Base-by-base conservation (phyloP, 2,113 vertebrate species). In the Tychaedon coryphoeus region DNA sequence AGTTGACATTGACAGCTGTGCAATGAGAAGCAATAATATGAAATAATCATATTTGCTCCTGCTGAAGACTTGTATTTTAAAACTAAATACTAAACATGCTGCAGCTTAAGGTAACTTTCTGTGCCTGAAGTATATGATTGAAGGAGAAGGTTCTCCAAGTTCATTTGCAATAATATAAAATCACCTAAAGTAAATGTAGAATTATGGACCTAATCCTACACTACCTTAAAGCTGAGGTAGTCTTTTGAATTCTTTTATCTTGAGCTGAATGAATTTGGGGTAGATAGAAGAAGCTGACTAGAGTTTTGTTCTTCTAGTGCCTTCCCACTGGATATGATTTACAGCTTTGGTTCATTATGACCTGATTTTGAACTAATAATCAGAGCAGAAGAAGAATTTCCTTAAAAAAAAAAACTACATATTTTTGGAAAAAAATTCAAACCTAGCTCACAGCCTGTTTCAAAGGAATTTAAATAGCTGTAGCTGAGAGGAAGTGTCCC, bases 371-470 rank as follows among this genome's bases (percentile, higher is more conserved):
- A 72, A 29, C 4, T 47, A 19, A 53, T 81, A 50, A n/a, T 87
- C 20, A 89, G 36, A 81, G 4, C 5, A 77, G 7, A 23, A 23
- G 10, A 60, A 43, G 53, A 50, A 65, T 33, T 83, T 88, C 19
- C 5, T 82, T 84, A 6, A 40, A 40, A 40, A 40, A 40, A 58
- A 53, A 10, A 1, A 0, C 5, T 19, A 3, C 2, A 14, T 2
- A 5, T 33, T 64, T 77, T 50, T 28, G 13, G 9, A 26, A 56
- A 66, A 79, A 57, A 62, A 18, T 24, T 19, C 8, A 64, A 67
- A 5, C 6, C 42, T 77, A 38, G 11, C 11, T 81, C 16, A 81
- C 18, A 60, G 19, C 3, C 14, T 9, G 12, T 87, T 92, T 78
- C 45, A 66, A 64, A 85, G 12, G 24, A 91, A 70, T 22, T 1